Percentiles rank a stretch among this genome's conserved stretches.
phyloP scores from a whole-genome alignment of 2,797 vertebrate genomes.

The Simalia tracyae region DNA sequence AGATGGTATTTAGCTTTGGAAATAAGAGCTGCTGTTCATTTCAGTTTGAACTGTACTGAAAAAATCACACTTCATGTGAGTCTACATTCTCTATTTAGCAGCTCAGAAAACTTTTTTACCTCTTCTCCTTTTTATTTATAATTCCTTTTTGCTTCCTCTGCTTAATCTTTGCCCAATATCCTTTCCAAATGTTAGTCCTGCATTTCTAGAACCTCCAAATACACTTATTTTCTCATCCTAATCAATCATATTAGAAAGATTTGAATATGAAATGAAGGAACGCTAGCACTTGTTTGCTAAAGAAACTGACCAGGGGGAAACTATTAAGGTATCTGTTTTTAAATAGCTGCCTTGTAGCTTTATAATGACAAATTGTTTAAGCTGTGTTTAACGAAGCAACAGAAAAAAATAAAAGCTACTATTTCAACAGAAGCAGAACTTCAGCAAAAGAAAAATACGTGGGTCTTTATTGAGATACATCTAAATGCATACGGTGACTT shows the following conservation, averaged over 20 bases:
- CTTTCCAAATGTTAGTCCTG: slow-evolving; percentile 53
- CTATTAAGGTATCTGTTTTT: background rate
- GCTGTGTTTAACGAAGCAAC: slow-evolving; percentile 6
- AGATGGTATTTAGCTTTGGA: slow-evolving; percentile 76
- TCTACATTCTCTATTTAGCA: slow-evolving; percentile 71
- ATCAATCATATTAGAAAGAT: slow-evolving; percentile 17
- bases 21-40: slow-evolving; percentile 68
- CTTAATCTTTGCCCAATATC: slow-evolving; percentile 57
- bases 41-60: slow-evolving; percentile 73
- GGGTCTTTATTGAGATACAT: background rate
- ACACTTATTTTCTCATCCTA: slow-evolving; percentile 35
- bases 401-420: background rate
- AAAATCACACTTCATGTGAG: slow-evolving; percentile 75
- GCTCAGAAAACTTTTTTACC: slow-evolving; percentile 66
- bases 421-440: background rate
- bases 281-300: background rate
- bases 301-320: background rate
- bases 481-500: background rate
- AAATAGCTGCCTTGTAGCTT: slow-evolving; percentile 13
- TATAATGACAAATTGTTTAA: slow-evolving; percentile 21
- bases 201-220: slow-evolving; percentile 20
- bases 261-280: slow-evolving; percentile 21
- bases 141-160: slow-evolving; percentile 58
- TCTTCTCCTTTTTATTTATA: slow-evolving; percentile 68
- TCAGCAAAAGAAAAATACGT: slow-evolving; percentile 3